Conservation (phyloP, 2,797 vertebrate genomes). For the Pangasius djambal region DNA sequence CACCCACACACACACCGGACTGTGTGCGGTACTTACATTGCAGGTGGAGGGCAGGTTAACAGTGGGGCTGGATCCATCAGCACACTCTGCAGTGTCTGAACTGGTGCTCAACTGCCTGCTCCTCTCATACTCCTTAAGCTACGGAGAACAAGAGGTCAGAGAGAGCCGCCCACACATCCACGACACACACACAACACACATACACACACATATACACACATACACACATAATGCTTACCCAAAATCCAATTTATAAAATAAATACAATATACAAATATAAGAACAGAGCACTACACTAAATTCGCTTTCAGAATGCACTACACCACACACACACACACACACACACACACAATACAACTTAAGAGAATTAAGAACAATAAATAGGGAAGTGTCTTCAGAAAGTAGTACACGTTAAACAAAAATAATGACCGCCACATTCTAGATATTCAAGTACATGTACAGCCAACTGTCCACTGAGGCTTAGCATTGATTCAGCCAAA, state of each 20-base stretch:
- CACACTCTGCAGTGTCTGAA: slow-evolving; percentile 87
- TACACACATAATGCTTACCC: background rate
- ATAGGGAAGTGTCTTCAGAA: background rate
- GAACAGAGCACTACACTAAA: background rate
- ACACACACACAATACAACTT: slow-evolving; percentile 5
- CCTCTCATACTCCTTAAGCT: slow-evolving; percentile 98
- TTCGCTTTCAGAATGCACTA: background rate
- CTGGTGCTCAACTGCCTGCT: slow-evolving; percentile 84
- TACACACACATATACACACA: slow-evolving; percentile 3
- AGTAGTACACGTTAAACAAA: background rate
- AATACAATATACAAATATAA: background rate
- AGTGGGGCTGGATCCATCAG: slow-evolving; percentile 84
- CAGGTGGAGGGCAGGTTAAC: slow-evolving; percentile 92
- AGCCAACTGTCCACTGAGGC: slow-evolving; percentile 59
- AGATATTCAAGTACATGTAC: slow-evolving; percentile 32
- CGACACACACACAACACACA: slow-evolving; percentile 38
- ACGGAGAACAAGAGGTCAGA: slow-evolving; percentile 84
- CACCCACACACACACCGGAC: slow-evolving; percentile 26
- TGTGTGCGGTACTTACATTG: slow-evolving; percentile 85
- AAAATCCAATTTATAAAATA: background rate
- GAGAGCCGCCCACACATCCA: slow-evolving; percentile 64
- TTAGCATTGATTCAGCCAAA: slow-evolving; percentile 54
- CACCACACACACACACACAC: background rate
- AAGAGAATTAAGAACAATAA: background rate
- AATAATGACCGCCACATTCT: background rate